Evolutionary conservation across 1,140 invertebrate species (phyloP).

Genomic region (Diprion similis): DNA sequence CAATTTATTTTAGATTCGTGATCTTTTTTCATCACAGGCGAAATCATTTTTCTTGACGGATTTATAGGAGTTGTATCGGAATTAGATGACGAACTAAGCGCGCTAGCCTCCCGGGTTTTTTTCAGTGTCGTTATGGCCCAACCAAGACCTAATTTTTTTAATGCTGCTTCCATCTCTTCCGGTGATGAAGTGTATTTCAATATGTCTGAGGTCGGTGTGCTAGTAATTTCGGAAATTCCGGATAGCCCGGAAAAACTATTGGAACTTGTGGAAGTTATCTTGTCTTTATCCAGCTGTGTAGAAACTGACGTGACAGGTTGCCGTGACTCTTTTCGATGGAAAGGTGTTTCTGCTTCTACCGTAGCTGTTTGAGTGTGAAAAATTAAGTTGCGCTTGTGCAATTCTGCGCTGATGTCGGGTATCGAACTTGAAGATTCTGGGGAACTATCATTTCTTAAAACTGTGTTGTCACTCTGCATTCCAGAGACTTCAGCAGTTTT

Average conservation of each 20-base stretch:
- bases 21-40: slow-evolving; percentile 44
- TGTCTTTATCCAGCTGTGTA: slow-evolving; percentile 26
- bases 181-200: slow-evolving; percentile 49
- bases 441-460: neutral
- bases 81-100: slow-evolving; percentile 67
- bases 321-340: neutral
- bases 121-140: slow-evolving; percentile 73
- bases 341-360: neutral
- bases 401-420: neutral
- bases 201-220: slow-evolving; percentile 43
- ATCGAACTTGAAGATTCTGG: neutral
- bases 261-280: slow-evolving; percentile 42
- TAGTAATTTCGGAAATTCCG: slow-evolving; percentile 53
- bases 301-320: neutral
- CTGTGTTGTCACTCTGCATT: neutral
- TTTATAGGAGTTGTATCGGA: slow-evolving; percentile 54
- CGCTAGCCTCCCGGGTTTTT: slow-evolving; percentile 70
- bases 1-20: slow-evolving; percentile 35
- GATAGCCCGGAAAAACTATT: slow-evolving; percentile 51
- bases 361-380: neutral
- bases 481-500: neutral
- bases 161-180: slow-evolving; percentile 63
- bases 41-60: slow-evolving; percentile 41
- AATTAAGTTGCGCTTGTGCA: neutral
- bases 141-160: slow-evolving; percentile 67